Evolutionary conservation across 2,797 vertebrate genomes (phyloP), one percentile per base, ranked within the genome.

Genomic region (Holocentrus rufus): DNA sequence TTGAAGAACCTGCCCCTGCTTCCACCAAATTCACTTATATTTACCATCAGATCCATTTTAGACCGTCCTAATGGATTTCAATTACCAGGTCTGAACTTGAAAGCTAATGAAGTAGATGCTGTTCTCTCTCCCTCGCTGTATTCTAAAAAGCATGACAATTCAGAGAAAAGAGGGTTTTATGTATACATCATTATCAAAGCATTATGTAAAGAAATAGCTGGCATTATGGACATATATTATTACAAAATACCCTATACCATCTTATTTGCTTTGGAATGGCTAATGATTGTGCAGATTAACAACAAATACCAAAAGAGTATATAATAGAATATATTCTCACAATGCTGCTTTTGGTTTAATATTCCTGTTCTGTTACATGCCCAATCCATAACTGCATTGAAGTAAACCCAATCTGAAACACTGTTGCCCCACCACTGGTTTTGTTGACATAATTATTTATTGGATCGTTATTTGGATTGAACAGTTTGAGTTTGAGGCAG

Each of bases 1-100:
- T 94, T 93, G 89, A 91, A 93, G 82, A 92, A 90, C 90, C 91
- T 81, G 87, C 90, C 91, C 85, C 88, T 88, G 89, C 91, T 94
- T 94, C 93, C 92, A 91, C 93, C 93, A 94, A 95, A 95, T 91
- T 94, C 90, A 90, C 92, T 95, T 94, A 94, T 95, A 94, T 96
- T 96, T 95, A 91, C 80, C 87, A 92, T 93, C 87, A 91, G 85
- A 88, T 87, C 82, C 85, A 89, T 93, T 93, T 93, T 86, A 82
- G 82, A 92, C 89, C 74, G 47, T 72, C 83, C 85, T 90, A 93
- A 93, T 94, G 91, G 90, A 91, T 93, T 93, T 93, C 89, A 91
- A 86, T 92, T 91, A 91, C 85, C 79, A 85, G 77, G 68, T 83
- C 85, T 85, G 73, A 92, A 91, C 87, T 86, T 92, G 85, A 89